phyloP scores from a whole-genome alignment of 2,888 invertebrate genomes.

The Pseudococcus longispinus region DNA sequence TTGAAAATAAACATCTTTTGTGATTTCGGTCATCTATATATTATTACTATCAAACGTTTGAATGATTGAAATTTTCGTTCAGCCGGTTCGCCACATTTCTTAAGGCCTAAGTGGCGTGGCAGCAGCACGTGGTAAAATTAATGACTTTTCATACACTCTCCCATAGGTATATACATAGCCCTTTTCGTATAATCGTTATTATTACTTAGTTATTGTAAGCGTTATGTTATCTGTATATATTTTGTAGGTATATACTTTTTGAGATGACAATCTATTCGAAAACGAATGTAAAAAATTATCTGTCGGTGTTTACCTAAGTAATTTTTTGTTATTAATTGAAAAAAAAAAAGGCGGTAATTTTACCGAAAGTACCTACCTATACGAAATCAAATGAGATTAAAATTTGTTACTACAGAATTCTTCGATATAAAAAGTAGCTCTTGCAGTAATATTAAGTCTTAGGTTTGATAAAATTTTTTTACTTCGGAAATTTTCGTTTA shows the following conservation, averaged over 20 bases:
- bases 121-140: not conserved
- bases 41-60: constrained; percentile 35
- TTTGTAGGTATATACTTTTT: not conserved
- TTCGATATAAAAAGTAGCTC: constrained; percentile 5
- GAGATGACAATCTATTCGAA: not conserved
- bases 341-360: not conserved
- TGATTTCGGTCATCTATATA: constrained; percentile 13
- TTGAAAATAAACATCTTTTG: constrained; percentile 21
- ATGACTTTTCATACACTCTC: not conserved
- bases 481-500: constrained; percentile 37
- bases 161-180: not conserved
- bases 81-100: not conserved
- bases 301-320: not conserved
- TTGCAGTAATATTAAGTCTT: constrained; percentile 30
- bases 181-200: not conserved
- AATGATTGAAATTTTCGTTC: constrained; percentile 49
- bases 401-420: constrained; percentile 29
- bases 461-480: constrained; percentile 21
- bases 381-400: constrained; percentile 31
- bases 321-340: not conserved
- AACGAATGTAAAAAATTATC: not conserved
- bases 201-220: not conserved
- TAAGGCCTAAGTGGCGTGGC: not conserved
- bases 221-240: not conserved
- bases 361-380: not conserved